Conservation (phyloP, 2,888 invertebrate species). For the Archaeoteleia sp. region DNA sequence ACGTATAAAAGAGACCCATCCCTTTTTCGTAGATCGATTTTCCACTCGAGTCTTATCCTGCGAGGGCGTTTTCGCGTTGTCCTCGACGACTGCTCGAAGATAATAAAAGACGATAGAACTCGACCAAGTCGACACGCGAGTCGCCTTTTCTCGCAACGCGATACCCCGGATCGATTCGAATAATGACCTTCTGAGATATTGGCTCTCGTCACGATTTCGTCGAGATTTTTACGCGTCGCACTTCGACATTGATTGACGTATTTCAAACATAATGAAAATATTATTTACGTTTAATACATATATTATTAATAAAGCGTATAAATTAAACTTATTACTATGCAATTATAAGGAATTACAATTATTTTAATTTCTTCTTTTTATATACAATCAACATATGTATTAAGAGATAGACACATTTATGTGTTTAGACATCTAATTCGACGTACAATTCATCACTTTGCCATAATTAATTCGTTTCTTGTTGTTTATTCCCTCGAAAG, state of each 20-base stretch:
- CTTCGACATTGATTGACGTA: slow-evolving; percentile 15
- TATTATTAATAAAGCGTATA: no score
- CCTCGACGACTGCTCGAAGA: slow-evolving; percentile 37
- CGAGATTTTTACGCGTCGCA: slow-evolving; percentile 17
- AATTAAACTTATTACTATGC: no score
- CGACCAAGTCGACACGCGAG: slow-evolving; percentile 36
- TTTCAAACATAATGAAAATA: neutral
- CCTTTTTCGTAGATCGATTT: slow-evolving; percentile 39
- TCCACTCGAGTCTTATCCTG: slow-evolving; percentile 29
- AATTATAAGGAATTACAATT: no score
- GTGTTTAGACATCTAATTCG: no score
- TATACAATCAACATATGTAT: no score
- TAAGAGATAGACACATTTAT: no score
- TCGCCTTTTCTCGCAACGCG: slow-evolving; percentile 20
- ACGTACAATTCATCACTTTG: neutral
- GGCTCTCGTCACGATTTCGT: slow-evolving; percentile 43
- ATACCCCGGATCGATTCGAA: slow-evolving; percentile 28
- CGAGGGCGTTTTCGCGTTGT: slow-evolving; percentile 36
- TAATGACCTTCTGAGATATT: slow-evolving; percentile 42
- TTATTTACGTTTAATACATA: no score
- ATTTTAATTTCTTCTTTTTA: no score
- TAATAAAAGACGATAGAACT: slow-evolving; percentile 43
- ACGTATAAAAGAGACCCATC: slow-evolving; percentile 30
- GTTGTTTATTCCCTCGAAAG: neutral
- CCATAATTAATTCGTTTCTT: slow-evolving; percentile 11